Evolutionary conservation across 2,888 invertebrate genomes (phyloP).

Genomic region (Dioctria linearis): DNA sequence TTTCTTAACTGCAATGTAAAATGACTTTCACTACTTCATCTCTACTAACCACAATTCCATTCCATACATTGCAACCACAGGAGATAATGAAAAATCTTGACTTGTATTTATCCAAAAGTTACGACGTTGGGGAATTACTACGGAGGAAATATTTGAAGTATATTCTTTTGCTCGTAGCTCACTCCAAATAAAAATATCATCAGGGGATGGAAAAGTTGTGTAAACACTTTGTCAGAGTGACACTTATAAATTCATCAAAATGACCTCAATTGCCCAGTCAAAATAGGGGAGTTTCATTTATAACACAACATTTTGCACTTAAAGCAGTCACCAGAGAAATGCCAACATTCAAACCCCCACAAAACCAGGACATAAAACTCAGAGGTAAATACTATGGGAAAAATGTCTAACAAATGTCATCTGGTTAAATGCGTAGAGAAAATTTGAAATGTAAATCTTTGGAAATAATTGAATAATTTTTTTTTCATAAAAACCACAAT

Average conservation of each 20-base stretch:
- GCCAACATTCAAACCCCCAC: no score
- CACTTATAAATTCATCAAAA: not conserved
- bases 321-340: not conserved
- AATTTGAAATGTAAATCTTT: conserved; percentile 16
- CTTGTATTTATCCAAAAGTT: no score
- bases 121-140: not conserved
- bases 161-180: conserved; percentile 12
- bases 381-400: not conserved
- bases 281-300: conserved; percentile 23
- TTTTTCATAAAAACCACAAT: not conserved
- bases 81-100: no score
- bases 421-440: conserved; percentile 19
- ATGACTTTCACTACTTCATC: conserved; percentile 4
- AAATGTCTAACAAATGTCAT: conserved; percentile 8
- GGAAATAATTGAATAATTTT: conserved; percentile 15
- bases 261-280: conserved; percentile 2
- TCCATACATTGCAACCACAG: no score
- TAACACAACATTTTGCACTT: conserved; percentile 43
- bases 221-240: conserved; percentile 46
- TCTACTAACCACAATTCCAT: not conserved
- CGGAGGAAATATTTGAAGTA: not conserved
- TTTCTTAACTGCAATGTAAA: not conserved
- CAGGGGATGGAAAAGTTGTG: conserved; percentile 51
- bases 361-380: no score
- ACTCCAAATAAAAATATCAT: conserved; percentile 6